Base-by-base conservation (phyloP, 2,797 vertebrate species). In the Micromesistius poutassou region DNA sequence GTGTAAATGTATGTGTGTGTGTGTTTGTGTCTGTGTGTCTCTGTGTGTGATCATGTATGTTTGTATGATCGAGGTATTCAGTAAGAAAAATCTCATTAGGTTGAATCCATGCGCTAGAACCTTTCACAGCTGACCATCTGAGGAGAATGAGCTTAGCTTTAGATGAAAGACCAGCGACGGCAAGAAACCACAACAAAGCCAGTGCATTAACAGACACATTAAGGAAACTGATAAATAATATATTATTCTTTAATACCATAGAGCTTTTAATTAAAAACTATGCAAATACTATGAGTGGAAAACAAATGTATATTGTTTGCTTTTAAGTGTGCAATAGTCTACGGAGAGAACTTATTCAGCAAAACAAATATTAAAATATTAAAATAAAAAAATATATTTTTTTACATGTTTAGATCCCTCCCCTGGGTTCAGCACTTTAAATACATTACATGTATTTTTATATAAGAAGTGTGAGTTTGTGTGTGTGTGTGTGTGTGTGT, bases 181-280 rank as follows among this genome's bases (percentile, higher is more conserved):
- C 36, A 12, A 74, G 9, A 74, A 4, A 50, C 30, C 30, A 55
- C 16, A 74, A 31, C 19, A n/a, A 19, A 31, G 30, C 19, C 22
- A 14, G 16, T 31, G 16, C 71, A 31, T 30, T n/a, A 2, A 46
- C 22, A 42, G 22, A 74, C 19, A 31, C 30, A 80, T n/a, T 35
- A 68, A 68, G 19, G 80, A 75, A 30, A 75, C 28, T 30, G 71
- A 38, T 3, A 68, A 77, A 74, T 38, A 76, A 77, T 75, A 77
- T 36, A 46, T 66, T 66, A 76, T 42, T 5, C 10, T 72, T 75
- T 70, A 70, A 81, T 82, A 40, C 77, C 86, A 83, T 62, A 71
- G 81, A 84, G 79, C n/a, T 80, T 78, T 83, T 85, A 72, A 88
- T 86, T 89, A 83, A 82, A 77, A 81, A 66, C 28, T 81, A 22